phyloP scores from a whole-genome alignment of 2,888 invertebrate species.

The Epinotia ramella region DNA sequence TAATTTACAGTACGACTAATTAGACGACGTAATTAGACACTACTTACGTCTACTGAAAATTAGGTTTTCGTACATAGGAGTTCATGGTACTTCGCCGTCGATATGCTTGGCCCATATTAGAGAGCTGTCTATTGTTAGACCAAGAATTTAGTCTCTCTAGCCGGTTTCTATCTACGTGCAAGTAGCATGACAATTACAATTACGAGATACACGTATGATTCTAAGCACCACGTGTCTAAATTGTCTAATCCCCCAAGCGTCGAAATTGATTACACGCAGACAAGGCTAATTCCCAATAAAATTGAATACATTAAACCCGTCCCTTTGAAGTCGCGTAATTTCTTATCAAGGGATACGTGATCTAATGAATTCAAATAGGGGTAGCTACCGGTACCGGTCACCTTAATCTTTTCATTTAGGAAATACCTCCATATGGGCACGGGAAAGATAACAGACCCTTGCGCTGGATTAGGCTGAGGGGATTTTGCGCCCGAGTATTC shows the following conservation, averaged over 20 bases:
- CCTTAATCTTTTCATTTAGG: constrained; percentile 77
- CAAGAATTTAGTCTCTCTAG: too few relatives aligned
- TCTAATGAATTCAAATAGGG: constrained; percentile 62
- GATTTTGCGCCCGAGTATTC: constrained; percentile 59
- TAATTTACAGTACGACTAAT: too few relatives aligned
- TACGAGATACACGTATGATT: too few relatives aligned
- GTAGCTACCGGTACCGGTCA: constrained; percentile 56
- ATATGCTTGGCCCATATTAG: too few relatives aligned
- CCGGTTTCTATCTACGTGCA: too few relatives aligned
- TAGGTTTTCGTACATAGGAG: too few relatives aligned
- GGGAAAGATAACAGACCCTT: constrained; percentile 60
- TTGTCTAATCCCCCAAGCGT: not conserved
- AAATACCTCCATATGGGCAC: constrained; percentile 51
- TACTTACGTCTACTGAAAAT: too few relatives aligned
- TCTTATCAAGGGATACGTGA: constrained; percentile 52
- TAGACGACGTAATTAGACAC: too few relatives aligned
- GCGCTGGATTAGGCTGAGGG: constrained; percentile 50
- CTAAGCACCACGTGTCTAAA: not conserved
- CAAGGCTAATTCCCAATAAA: constrained; percentile 35
- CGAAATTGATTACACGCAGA: constrained; percentile 9
- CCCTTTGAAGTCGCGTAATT: constrained; percentile 45
- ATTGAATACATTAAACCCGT: constrained; percentile 34
- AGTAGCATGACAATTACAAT: too few relatives aligned
- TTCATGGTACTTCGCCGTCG: too few relatives aligned
- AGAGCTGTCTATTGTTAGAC: too few relatives aligned